Percentiles rank a stretch among this genome's conserved stretches.
These are phyloP conservation scores for Crenuchus spilurus DNA, from an alignment of 2,797 vertebrate species.

Conservation along the genomic window DNA sequence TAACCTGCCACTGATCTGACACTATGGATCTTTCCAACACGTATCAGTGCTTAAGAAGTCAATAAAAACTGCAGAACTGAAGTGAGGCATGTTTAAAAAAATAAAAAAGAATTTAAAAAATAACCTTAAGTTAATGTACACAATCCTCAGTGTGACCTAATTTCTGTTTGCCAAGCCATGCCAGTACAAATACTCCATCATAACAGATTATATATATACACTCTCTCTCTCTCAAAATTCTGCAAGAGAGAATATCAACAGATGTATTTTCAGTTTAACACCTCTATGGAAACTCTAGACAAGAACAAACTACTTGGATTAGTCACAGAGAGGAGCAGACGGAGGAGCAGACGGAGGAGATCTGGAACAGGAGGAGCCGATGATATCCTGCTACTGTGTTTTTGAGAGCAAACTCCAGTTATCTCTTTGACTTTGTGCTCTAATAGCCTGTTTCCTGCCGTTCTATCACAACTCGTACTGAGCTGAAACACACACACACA, in stretches of 20 bases:
- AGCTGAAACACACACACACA: slow-evolving; percentile 10
- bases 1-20: neutral
- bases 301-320: neutral
- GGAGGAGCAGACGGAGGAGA: neutral
- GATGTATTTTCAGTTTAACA: neutral
- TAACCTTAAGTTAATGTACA: neutral
- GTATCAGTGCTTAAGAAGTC: slow-evolving; percentile 12
- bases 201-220: no score
- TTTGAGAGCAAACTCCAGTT: slow-evolving; percentile 5
- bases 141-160: slow-evolving; percentile 12
- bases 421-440: slow-evolving; percentile 23
- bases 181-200: slow-evolving; percentile 34
- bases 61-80: slow-evolving; percentile 7
- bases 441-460: slow-evolving; percentile 45
- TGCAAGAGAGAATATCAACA: neutral
- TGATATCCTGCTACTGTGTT: neutral
- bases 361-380: neutral
- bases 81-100: neutral
- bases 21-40: neutral
- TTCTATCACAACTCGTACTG: neutral
- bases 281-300: neutral
- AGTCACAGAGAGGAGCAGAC: neutral
- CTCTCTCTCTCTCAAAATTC: neutral
- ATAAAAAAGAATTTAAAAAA: no score
- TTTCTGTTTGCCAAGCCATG: slow-evolving; percentile 24